A percentile compares a stretch with the other conserved stretches of the same genome.
phyloP scores from a whole-genome alignment of 92 coral and sea anemone species.

The Chrysogorgia sp. region DNA sequence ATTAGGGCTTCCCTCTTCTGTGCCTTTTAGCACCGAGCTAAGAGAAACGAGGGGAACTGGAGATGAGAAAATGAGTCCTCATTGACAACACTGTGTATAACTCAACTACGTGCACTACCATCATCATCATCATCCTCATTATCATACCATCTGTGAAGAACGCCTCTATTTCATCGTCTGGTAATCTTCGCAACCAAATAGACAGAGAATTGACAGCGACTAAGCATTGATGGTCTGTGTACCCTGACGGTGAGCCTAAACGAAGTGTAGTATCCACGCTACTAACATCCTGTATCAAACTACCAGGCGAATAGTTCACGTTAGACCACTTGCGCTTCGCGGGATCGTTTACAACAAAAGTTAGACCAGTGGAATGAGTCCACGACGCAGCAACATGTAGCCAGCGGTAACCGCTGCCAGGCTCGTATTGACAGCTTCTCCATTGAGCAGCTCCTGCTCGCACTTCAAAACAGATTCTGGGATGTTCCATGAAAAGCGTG shows the following conservation, averaged over 20 bases:
- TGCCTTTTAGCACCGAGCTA: no score
- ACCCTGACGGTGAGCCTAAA: background rate
- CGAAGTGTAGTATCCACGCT: background rate
- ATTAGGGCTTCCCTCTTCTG: no score
- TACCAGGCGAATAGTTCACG: no score
- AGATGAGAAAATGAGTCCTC: no score
- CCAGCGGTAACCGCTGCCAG: slow-evolving; percentile 1
- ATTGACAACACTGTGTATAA: no score
- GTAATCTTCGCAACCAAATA: background rate
- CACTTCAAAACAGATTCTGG: background rate
- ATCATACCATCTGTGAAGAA: slow-evolving; percentile 1
- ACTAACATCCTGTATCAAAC: background rate
- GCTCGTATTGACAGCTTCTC: background rate
- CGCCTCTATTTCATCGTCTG: background rate
- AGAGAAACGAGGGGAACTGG: no score
- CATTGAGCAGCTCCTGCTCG: background rate
- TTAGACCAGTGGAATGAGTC: background rate
- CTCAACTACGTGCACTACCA: no score
- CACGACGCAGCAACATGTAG: slow-evolving; percentile 3
- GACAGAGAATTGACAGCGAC: slow-evolving; percentile 13
- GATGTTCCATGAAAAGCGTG: background rate
- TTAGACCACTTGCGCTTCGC: background rate
- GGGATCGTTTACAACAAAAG: slow-evolving; percentile 8
- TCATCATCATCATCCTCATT: no score
- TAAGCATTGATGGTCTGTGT: background rate